These are phyloP conservation scores for Lochmaea crataegi DNA, from an alignment of 2,888 invertebrate species.

Conservation along the genomic window DNA sequence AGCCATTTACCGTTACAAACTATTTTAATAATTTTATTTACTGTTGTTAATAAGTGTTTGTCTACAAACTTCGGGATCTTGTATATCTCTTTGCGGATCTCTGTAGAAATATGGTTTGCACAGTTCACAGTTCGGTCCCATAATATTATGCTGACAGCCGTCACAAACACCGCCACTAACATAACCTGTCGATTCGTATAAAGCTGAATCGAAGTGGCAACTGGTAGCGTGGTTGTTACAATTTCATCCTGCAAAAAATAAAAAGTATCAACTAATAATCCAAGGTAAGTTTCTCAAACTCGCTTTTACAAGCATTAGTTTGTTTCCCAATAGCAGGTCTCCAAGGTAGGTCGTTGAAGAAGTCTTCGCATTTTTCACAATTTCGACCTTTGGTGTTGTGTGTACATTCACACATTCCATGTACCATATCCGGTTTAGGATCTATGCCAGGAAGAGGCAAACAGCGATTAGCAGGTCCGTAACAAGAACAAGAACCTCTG, in stretches of 20 bases:
- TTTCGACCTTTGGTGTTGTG: constrained; percentile 97
- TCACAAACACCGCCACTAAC: constrained; percentile 98
- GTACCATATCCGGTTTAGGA: constrained; percentile 89
- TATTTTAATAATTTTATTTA: too few species aligned
- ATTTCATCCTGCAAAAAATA: constrained; percentile 76
- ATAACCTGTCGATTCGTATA: constrained; percentile 89
- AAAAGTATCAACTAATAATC: background rate
- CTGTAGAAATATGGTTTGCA: constrained; percentile 95
- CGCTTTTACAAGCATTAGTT: constrained; percentile 93
- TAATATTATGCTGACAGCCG: constrained; percentile 96
- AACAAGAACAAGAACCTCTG: constrained; percentile 98
- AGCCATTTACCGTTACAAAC: too few species aligned
- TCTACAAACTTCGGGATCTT: constrained; percentile 90
- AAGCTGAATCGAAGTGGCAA: constrained; percentile 95
- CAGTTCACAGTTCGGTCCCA: constrained; percentile 95
- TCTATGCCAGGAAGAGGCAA: constrained; percentile 81
- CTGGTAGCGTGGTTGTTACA: constrained; percentile 94
- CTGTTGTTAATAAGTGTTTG: too few species aligned
- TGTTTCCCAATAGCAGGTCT: constrained; percentile 94
- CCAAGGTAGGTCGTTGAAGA: constrained; percentile 98
- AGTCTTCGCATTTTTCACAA: constrained; percentile 96
- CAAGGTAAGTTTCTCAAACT: constrained; percentile 46
- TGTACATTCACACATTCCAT: constrained; percentile 96
- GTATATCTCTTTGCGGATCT: constrained; percentile 84
- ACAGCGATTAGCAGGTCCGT: constrained; percentile 97